Conservation (phyloP, 2,797 vertebrate genomes). For the Sebastes diaconus region DNA sequence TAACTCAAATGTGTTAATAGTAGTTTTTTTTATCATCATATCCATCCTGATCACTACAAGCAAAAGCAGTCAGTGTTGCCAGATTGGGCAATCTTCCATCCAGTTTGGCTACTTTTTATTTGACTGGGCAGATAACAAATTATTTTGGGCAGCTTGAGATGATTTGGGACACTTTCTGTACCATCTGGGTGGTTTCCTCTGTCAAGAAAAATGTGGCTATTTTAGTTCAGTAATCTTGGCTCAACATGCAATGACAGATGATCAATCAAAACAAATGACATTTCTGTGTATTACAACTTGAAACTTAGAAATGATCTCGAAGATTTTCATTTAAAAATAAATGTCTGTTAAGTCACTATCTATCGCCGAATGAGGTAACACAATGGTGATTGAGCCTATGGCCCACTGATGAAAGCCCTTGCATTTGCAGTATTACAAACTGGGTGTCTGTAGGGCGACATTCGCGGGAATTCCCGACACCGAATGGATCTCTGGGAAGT, state of each 20-base stretch:
- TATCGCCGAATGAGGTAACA: neutral
- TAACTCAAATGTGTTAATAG: neutral
- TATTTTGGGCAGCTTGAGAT: neutral
- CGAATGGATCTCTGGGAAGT: neutral
- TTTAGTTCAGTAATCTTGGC: neutral
- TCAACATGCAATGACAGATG: neutral
- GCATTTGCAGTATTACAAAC: too few species aligned
- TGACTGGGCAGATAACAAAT: neutral
- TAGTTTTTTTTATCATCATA: neutral
- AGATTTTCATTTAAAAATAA: neutral
- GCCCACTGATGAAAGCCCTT: too few species aligned
- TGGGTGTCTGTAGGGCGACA: neutral
- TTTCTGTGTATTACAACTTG: neutral
- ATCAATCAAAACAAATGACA: neutral
- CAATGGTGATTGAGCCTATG: neutral
- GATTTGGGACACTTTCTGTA: neutral
- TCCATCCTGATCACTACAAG: neutral
- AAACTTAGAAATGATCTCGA: too few species aligned
- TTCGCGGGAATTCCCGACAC: neutral
- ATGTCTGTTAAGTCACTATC: neutral
- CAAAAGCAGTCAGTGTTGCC: neutral
- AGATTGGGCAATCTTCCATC: neutral
- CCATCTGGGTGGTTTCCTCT: neutral
- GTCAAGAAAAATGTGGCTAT: neutral
- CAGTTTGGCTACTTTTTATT: neutral